These are phyloP conservation scores for Probaryconus sp. DNA, from an alignment of 1,140 invertebrate genomes.

Conservation along the genomic window DNA sequence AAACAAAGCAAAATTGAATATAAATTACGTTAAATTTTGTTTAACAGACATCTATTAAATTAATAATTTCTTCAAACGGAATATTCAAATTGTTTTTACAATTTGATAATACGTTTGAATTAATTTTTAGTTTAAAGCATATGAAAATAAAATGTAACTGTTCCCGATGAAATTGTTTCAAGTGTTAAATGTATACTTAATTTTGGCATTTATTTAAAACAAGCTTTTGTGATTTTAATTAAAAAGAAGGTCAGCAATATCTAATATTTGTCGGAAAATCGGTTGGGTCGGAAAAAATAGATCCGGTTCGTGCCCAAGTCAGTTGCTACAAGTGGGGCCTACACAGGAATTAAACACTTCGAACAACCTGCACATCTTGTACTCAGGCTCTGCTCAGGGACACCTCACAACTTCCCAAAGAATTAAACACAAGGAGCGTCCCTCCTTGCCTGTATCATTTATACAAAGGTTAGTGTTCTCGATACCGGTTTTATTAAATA, in stretches of 20 bases:
- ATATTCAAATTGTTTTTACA: too few species aligned
- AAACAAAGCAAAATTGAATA: too few species aligned
- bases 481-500: too few species aligned
- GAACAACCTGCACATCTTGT: slow-evolving; percentile 73
- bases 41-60: too few species aligned
- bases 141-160: too few species aligned
- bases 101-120: too few species aligned
- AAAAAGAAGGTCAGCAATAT: slow-evolving; percentile 52
- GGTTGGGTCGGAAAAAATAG: slow-evolving; percentile 78
- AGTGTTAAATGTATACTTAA: too few species aligned
- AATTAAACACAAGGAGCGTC: slow-evolving; percentile 80
- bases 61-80: too few species aligned
- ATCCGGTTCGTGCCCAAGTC: slow-evolving; percentile 94
- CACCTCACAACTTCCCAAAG: slow-evolving; percentile 76
- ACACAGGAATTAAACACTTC: slow-evolving; percentile 72
- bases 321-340: slow-evolving; percentile 83
- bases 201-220: slow-evolving; percentile 26
- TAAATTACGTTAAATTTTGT: too few species aligned
- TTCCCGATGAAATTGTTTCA: too few species aligned
- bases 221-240: slow-evolving; percentile 60
- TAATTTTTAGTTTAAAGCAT: too few species aligned
- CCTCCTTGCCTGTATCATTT: slow-evolving; percentile 76
- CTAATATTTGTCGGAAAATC: slow-evolving; percentile 67
- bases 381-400: slow-evolving; percentile 71
- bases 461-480: slow-evolving; percentile 77